Base-by-base conservation (phyloP, 2,113 vertebrate genomes). In the Zosterops japonicus region DNA sequence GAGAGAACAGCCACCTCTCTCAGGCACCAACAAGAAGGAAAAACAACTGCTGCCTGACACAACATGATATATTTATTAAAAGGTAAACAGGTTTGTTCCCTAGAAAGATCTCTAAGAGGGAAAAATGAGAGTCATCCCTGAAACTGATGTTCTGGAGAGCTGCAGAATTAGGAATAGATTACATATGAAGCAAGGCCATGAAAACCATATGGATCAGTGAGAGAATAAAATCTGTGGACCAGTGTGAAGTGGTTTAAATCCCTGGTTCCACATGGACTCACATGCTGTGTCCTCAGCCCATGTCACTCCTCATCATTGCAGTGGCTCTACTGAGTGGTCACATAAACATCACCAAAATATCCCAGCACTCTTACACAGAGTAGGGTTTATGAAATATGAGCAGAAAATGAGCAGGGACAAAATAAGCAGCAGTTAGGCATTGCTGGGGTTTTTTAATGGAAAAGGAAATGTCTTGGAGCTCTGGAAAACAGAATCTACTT, bases 241-340 rank as follows among this genome's bases (percentile, higher is more conserved):
- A 3, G 14, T 31, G 22, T 35, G 41, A 67, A 14, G 17, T 6
- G 23, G 11, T 80, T 79, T 82, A 76, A 94, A 82, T 56, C 21
- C 9, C 21, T n/a, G 1, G 46, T 87, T 75, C 41, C 64, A 16
- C 52, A 7, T 8, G 22, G 60, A n/a, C 11, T 61, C 47, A 5
- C 0, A 0, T 36, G 56, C 59, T 72, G 18, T 14, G 2, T 41
- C 52, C 44, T 79, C 57, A 56, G 93, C 44, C 36, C 24, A 1
- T 1, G 24, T 41, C 56, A 42, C 12, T 68, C 61, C 44, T 57
- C 69, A 46, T 52, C 41, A 3, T 6, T 78, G 42, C 55, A 42
- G 22, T 42, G 23, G 17, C 33, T 55, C 31, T 72, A 14, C 72
- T 10, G 63, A 79, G 14, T 2, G 29, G 50, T 49, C 35, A 24